Conservation (phyloP, 2,888 invertebrate genomes). For the Disparrhopalites patrizii region DNA sequence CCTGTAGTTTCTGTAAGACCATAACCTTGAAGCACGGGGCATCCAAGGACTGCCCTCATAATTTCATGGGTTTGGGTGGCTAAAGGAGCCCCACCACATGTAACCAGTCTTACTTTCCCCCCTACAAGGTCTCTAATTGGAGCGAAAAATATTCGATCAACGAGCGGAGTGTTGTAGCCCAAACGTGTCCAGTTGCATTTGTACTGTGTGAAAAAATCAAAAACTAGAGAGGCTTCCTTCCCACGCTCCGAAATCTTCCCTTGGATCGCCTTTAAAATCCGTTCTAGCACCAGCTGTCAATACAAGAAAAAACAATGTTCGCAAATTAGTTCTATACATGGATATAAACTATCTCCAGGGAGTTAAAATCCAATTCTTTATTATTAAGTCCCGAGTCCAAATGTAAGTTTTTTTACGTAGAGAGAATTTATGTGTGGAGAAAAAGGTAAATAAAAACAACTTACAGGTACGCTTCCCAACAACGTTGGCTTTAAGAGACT, state of each 20-base stretch:
- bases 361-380: too few relatives aligned
- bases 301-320: too few relatives aligned
- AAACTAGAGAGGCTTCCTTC: constrained; percentile 72
- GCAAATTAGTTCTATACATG: too few relatives aligned
- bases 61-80: constrained; percentile 93
- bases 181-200: constrained; percentile 78
- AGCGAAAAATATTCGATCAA: constrained; percentile 55
- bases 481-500: constrained; percentile 85
- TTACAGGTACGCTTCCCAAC: constrained; percentile 92
- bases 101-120: constrained; percentile 79
- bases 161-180: constrained; percentile 74
- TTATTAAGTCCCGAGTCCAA: too few relatives aligned
- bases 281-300: constrained; percentile 84
- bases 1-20: constrained; percentile 97
- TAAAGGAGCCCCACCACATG: constrained; percentile 92
- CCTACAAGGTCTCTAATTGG: constrained; percentile 73
- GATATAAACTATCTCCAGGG: too few relatives aligned
- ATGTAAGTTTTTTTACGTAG: too few relatives aligned
- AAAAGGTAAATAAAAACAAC: too few relatives aligned
- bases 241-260: constrained; percentile 85
- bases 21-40: constrained; percentile 83
- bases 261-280: constrained; percentile 94
- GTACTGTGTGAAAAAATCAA: constrained; percentile 91
- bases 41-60: constrained; percentile 84
- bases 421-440: too few relatives aligned